Base-by-base conservation (phyloP, 2,113 vertebrate species). In the Etheostoma cragini region DNA sequence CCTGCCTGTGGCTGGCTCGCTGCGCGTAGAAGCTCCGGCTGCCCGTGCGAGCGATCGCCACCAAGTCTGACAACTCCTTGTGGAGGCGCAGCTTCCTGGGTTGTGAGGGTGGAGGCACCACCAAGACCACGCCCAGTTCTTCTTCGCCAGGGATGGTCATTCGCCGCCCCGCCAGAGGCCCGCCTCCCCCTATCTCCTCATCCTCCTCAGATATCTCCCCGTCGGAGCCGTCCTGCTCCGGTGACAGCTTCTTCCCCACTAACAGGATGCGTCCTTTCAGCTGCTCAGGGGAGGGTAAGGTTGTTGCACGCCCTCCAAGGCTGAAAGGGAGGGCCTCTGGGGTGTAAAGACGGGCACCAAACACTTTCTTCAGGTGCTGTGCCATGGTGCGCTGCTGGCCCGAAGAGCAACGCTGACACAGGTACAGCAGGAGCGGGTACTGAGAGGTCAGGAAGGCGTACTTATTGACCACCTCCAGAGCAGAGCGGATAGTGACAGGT, bases 201-300 rank as follows among this genome's bases (percentile, higher is more conserved):
- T 99, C 98, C 89, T 99, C 98, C 72, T 99, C 98, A 0, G 97
- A 98, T 14, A 99, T 96, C 69, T 99, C 97, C 69, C 97, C 97
- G 24, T 99, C 98, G 6, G 95, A 94, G 21, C 95, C 88, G 3
- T 96, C 94, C 42, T 96, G 92, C 56, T 96, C 93, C 0, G 85
- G 87, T 6, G 96, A 95, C 14, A 99, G 87, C 72, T 97, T 98
- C 88, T 98, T 99, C 66, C 97, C 98, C 80, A 99, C 97, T 22
- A 99, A 84, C 0, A 99, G 95, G 80, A 99, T 94, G 78, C 94
- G 97, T 64, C 95, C 96, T 91, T 96, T 98, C 50, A 99, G 84
- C 85, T 98, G 97, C 88, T 99, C 98, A 0, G 97, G 98, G 4
- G 97, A 97, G 0, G 97, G 98, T 66, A 98, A 93, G 75, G 96